Conservation (phyloP, 2,797 vertebrate species). For the Labeo calbasu region DNA sequence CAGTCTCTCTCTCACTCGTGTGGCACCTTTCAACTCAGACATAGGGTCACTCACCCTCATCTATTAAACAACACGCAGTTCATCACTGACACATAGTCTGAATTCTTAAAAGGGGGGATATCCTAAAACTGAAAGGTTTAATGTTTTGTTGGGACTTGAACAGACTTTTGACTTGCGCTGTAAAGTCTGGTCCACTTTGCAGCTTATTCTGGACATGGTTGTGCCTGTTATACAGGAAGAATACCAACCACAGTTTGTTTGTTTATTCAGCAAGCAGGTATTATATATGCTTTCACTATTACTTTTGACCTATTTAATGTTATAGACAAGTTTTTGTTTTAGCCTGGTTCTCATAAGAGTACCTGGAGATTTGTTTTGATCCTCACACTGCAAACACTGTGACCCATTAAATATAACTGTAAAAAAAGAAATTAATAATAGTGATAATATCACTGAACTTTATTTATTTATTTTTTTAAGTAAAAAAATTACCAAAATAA, state of each 20-base stretch:
- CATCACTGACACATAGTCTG: constrained; percentile 17
- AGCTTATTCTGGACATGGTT: no score
- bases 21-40: background rate
- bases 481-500: no score
- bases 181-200: background rate
- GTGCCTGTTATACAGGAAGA: no score
- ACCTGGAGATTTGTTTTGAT: no score
- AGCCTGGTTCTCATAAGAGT: no score
- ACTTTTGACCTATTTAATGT: background rate
- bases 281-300: background rate
- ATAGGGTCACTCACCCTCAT: constrained; percentile 21
- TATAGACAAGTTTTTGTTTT: background rate
- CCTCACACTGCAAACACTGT: no score
- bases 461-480: no score
- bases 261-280: background rate
- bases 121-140: background rate
- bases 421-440: no score
- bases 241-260: no score
- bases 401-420: no score
- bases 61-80: constrained; percentile 57
- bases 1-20: constrained; percentile 16
- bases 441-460: no score
- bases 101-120: constrained; percentile 22
- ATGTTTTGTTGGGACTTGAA: background rate
- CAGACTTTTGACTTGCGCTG: background rate